Conservation (phyloP, 1,140 invertebrate genomes). For the Panulirus ornatus region DNA sequence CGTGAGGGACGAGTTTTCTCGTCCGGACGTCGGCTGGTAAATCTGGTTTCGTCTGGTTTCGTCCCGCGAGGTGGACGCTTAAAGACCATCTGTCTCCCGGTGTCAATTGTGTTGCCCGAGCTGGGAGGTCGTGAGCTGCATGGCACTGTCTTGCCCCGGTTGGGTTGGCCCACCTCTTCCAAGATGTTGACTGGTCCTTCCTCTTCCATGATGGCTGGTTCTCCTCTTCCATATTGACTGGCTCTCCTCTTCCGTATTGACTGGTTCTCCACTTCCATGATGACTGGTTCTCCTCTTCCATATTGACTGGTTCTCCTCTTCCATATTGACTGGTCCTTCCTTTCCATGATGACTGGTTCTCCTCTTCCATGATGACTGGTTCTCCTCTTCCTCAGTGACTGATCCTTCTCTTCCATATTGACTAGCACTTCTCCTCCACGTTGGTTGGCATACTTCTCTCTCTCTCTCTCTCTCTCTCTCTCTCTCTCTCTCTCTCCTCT, state of each 20-base stretch:
- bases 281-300: too few relatives aligned
- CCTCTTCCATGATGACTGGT: too few relatives aligned
- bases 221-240: neutral
- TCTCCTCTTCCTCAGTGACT: too few relatives aligned
- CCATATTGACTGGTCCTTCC: too few relatives aligned
- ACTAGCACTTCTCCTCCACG: too few relatives aligned
- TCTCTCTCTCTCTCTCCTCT: too few relatives aligned
- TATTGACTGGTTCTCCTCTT: too few relatives aligned
- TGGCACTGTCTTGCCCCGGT: neutral
- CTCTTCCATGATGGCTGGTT: neutral
- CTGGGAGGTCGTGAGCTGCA: neutral
- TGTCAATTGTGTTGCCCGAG: neutral
- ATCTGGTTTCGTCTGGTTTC: neutral
- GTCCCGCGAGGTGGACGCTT: neutral
- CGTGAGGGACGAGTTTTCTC: neutral
- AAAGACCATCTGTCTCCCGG: slow-evolving; percentile 2
- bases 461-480: too few relatives aligned
- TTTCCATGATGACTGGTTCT: too few relatives aligned
- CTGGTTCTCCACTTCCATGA: too few relatives aligned
- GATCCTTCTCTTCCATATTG: too few relatives aligned
- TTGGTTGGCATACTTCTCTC: too few relatives aligned
- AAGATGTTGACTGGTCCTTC: neutral
- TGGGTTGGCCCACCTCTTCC: neutral
- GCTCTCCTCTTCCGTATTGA: neutral
- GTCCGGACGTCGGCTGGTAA: neutral